phyloP scores from a whole-genome alignment of 1,140 invertebrate genomes.

The Aleiodes sp. region DNA sequence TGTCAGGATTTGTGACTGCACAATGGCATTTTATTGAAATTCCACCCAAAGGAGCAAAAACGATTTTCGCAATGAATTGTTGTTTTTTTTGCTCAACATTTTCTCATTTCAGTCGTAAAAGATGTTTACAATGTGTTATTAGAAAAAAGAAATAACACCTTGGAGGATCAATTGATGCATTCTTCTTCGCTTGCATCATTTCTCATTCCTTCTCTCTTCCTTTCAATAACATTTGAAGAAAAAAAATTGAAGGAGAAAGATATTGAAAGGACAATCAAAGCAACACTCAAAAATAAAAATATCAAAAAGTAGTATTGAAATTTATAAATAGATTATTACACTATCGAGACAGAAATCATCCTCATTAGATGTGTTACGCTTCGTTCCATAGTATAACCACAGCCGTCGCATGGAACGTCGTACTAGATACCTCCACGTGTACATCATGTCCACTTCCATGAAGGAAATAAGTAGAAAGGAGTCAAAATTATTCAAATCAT shows the following conservation, averaged over 20 bases:
- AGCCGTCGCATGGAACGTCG: constrained; percentile 57
- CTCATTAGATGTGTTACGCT: constrained; percentile 52
- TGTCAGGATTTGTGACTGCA: not conserved
- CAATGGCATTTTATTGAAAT: not conserved
- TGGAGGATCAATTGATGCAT: not conserved
- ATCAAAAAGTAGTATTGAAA: constrained; percentile 3
- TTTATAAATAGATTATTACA: constrained; percentile 24
- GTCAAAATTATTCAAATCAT: not conserved
- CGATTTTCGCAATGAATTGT: not conserved
- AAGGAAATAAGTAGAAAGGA: not conserved
- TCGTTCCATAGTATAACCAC: constrained; percentile 55
- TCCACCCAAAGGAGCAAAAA: not conserved
- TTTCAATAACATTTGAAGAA: too few species aligned
- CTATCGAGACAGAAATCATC: constrained; percentile 48
- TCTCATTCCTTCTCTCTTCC: too few species aligned
- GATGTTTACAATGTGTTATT: not conserved
- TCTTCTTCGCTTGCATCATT: not conserved
- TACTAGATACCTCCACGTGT: constrained; percentile 37
- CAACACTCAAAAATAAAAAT: not conserved
- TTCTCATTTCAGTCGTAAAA: not conserved
- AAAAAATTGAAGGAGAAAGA: not conserved
- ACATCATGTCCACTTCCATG: constrained; percentile 12
- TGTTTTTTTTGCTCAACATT: not conserved
- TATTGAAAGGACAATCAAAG: not conserved
- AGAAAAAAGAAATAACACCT: not conserved